Evolutionary conservation across 64 coral and sea anemone species (phyloP), one percentile per base, ranked within the genome.

Genomic region (Actinia equina): DNA sequence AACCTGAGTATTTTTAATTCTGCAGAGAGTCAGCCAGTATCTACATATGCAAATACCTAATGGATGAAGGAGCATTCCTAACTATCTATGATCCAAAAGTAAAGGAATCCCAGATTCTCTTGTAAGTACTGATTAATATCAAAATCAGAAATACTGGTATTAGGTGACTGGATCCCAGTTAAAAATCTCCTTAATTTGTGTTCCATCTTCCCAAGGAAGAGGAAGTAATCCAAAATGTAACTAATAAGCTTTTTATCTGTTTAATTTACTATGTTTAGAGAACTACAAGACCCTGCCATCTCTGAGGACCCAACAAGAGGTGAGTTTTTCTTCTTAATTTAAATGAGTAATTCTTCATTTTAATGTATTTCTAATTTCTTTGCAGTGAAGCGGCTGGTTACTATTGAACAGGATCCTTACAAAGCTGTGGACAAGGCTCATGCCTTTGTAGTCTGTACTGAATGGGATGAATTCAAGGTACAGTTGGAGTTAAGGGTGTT

Each of bases 381-480:
- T 91, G 8, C 76, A 98, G 96, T 98, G 10, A 84, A 94, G 19
- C 83, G 79, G 42, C 93, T 98, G 18, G 91, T 98, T 11, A 94
- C 96, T 43, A 92, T 98, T 42, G 96, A 84, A 17, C 80, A 91
- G 27, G 96, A 98, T 86, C 93, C 93, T 37, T 98, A 98, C 64
- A 92, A 92, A 27, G 96, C 96, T 74, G 93, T 98, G 0, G 88
- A 98, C 43, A 79, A 77, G 41, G 76, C 96, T 1, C 96, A 98
- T 69, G 96, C 96, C 0, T 83, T 98, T 13, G 96, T 98, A 42
- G 85, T 98, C 3, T 94, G 96, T 19, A 98, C 96, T 5, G 96
- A 98, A 64, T 98, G 96, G 96, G 96, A 98, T 46, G 96, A 98
- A 82, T 98, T 98, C 77, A 94, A 87, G 89, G 96, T 98, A 37